Evolutionary conservation across 1,140 invertebrate species (phyloP).

Genomic region (Drosophila mauritiana): DNA sequence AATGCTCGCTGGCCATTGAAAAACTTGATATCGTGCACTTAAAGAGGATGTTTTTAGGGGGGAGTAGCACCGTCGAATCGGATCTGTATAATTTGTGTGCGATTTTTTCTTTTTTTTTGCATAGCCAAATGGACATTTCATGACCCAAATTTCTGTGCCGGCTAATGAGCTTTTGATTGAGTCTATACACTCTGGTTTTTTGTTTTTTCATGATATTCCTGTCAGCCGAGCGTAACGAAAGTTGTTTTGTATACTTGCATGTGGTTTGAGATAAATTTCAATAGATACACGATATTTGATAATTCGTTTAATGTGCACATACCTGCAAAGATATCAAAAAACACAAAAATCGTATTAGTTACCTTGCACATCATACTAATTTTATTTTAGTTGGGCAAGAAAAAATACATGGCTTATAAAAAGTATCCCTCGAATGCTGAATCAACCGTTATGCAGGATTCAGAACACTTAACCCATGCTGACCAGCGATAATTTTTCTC

Average conservation of each 20-base stretch:
- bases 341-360: conserved; percentile 3
- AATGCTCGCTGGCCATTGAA: conserved; percentile 30
- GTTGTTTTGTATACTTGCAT: conserved; percentile 59
- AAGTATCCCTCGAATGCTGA: conserved; percentile 30
- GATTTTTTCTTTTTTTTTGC: conserved; percentile 44
- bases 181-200: background rate
- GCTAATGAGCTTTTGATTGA: conserved; percentile 60
- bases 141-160: conserved; percentile 61
- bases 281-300: conserved; percentile 31
- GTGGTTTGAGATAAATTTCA: conserved; percentile 6
- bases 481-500: conserved; percentile 49
- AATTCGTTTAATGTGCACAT: conserved; percentile 30
- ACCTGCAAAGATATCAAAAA: conserved; percentile 58
- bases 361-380: background rate
- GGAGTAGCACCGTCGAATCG: conserved; percentile 15
- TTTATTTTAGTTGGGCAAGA: background rate
- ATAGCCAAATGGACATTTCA: conserved; percentile 59
- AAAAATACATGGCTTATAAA: background rate
- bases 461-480: conserved; percentile 49
- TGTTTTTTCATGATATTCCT: conserved; percentile 32
- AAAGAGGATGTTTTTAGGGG: conserved; percentile 29
- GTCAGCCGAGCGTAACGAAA: conserved; percentile 20
- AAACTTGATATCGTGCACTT: conserved; percentile 40
- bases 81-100: conserved; percentile 57
- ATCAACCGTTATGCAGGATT: conserved; percentile 38